A percentile compares a stretch with the other conserved stretches of the same genome.
Conservation (phyloP, 1,140 invertebrate genomes). For the Diorhabda sublineata region DNA sequence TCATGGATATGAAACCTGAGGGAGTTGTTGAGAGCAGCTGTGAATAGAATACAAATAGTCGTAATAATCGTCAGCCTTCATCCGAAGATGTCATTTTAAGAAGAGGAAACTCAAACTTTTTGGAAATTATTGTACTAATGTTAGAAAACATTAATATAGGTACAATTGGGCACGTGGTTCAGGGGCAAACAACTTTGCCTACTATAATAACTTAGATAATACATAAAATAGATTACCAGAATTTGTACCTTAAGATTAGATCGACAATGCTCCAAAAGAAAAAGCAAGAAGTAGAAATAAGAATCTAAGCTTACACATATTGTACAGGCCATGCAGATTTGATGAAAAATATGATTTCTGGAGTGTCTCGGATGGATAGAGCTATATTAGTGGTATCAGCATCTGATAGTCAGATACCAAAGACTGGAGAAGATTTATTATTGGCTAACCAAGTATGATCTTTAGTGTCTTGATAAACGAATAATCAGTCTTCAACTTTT, state of each 20-base stretch:
- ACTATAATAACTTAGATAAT: constrained; percentile 92
- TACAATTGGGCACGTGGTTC: constrained; percentile 98
- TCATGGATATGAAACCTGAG: no score
- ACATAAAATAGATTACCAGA: constrained; percentile 66
- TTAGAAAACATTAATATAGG: constrained; percentile 69
- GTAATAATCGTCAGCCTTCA: no score
- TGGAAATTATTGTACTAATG: constrained; percentile 12
- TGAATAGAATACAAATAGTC: no score
- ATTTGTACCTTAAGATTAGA: constrained; percentile 83
- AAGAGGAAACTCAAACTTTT: not conserved
- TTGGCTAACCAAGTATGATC: constrained; percentile 80
- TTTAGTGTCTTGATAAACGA: no score
- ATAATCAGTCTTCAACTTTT: no score
- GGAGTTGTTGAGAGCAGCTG: no score
- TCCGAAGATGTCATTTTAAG: no score
- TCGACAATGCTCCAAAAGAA: constrained; percentile 94
- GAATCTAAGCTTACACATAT: constrained; percentile 93
- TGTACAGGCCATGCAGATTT: constrained; percentile 93
- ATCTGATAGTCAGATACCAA: constrained; percentile 93
- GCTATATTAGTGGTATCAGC: constrained; percentile 91
- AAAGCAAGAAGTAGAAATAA: constrained; percentile 72
- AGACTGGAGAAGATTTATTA: constrained; percentile 80
- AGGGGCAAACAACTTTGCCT: constrained; percentile 96
- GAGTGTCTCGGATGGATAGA: constrained; percentile 95
- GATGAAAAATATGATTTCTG: constrained; percentile 94